These are phyloP conservation scores for Leptinotarsa rubiginosa DNA, from an alignment of 2,888 invertebrate genomes.

Conservation along the genomic window DNA sequence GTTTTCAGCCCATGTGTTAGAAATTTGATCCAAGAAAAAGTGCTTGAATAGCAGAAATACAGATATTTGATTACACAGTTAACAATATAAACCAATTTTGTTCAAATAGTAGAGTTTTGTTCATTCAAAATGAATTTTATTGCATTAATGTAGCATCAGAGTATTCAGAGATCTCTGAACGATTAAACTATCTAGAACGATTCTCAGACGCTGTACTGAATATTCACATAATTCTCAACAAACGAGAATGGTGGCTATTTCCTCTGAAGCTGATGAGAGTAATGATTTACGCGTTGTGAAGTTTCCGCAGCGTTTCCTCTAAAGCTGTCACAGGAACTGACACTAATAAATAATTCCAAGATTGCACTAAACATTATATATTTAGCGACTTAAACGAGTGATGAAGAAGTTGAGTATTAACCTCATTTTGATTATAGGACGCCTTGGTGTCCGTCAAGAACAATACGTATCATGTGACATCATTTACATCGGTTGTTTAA, in stretches of 20 bases:
- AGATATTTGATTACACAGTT: no score
- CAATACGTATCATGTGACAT: not conserved
- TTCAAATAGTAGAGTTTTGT: no score
- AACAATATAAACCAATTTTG: no score
- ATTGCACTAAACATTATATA: not conserved
- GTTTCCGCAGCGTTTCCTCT: constrained; percentile 23
- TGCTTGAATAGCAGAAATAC: no score
- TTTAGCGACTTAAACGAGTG: not conserved
- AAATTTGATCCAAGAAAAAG: no score
- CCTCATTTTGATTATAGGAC: not conserved
- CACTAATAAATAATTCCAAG: constrained; percentile 17
- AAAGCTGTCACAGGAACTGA: constrained; percentile 17
- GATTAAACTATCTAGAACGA: not conserved
- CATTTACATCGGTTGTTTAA: not conserved
- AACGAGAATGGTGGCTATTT: constrained; percentile 20
- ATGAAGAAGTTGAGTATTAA: constrained; percentile 1
- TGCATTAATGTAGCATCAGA: no score
- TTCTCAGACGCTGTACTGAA: constrained; percentile 1
- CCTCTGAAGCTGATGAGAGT: constrained; percentile 12
- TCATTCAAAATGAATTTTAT: no score
- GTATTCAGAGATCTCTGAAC: no score
- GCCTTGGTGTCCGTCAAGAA: not conserved
- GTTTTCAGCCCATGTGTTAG: no score
- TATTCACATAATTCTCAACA: constrained; percentile 16
- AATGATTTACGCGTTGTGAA: constrained; percentile 1